Base-by-base conservation (phyloP, 2,888 invertebrate genomes). In the Melolontha melolontha region DNA sequence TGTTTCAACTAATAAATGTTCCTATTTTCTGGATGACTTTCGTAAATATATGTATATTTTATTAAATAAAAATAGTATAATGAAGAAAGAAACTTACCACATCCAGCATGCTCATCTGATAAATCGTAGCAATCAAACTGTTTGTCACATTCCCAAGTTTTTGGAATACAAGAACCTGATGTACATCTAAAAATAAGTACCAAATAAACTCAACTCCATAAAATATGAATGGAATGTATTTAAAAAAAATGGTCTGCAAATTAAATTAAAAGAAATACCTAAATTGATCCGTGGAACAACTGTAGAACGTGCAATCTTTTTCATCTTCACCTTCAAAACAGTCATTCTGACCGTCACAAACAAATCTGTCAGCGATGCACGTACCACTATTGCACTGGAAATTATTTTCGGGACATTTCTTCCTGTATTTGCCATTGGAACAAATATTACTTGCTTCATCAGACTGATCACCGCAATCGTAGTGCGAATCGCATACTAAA, bases 121-220 rank as follows among this genome's bases (percentile, higher is more conserved):
- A 83, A 85, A 80, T 95, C 95, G 0, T 79, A 75, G 78, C 96
- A 96, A 81, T 96, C 95, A 50, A 84, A 82, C n/a, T 86, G 84
- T 0, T 87, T 87, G 79, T 96, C 92, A 79, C 95, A 95, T 50
- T 90, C 87, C 84, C 87, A 88, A 55, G 81, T 84, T 67, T 87
- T 82, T 5, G 89, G 86, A 59, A 96, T 88, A 77, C 96, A 96
- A 16, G 86, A 84, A 0, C 90, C 91, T 71, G 87, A 87, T 22
- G 82, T 82, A 78, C 95, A 95, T 70, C 88, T 88, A 79, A 87
- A 92, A 75, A 55, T 14, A 92, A 75, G 47, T 14, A 49, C 10
- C 2, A 57, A 63, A 27, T 50, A 29, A 1, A 47, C n/a, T 54
- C 17, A n/a, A 11, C 64, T 10, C 12, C 22, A 64, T 14, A 41